These are phyloP conservation scores for Helicoverpa assulta DNA, from an alignment of 2,888 invertebrate species.

Conservation along the genomic window DNA sequence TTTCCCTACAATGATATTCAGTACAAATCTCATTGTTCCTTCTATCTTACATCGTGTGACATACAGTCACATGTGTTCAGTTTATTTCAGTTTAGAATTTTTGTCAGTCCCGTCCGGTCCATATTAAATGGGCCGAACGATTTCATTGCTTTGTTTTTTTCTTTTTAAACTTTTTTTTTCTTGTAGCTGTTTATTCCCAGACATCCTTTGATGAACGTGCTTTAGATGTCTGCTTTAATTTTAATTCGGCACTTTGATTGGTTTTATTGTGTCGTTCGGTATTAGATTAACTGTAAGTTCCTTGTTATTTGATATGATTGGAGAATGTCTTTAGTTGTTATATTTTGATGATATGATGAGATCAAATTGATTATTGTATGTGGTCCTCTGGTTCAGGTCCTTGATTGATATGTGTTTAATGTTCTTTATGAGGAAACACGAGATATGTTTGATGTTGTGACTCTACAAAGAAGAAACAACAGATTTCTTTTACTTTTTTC, in stretches of 20 bases:
- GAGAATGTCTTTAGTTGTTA: slow-evolving; percentile 22
- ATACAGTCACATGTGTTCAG: slow-evolving; percentile 85
- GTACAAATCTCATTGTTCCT: slow-evolving; percentile 48
- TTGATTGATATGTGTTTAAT: not conserved
- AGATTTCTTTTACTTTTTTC: too few relatives aligned
- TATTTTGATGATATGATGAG: slow-evolving; percentile 15
- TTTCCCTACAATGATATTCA: slow-evolving; percentile 8
- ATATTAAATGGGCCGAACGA: slow-evolving; percentile 89
- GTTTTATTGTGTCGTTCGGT: slow-evolving; percentile 61
- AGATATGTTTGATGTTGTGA: not conserved
- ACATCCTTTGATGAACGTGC: slow-evolving; percentile 85
- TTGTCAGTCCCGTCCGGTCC: slow-evolving; percentile 90
- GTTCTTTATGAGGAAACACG: not conserved
- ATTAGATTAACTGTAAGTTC: slow-evolving; percentile 30
- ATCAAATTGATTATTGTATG: not conserved
- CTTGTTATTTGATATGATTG: slow-evolving; percentile 42
- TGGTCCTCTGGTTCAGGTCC: not conserved
- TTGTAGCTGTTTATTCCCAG: slow-evolving; percentile 77
- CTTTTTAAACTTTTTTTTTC: slow-evolving; percentile 68
- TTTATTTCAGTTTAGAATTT: slow-evolving; percentile 89
- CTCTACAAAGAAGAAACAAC: too few relatives aligned
- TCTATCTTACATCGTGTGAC: slow-evolving; percentile 70
- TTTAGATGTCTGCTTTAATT: slow-evolving; percentile 76
- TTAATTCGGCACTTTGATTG: slow-evolving; percentile 75
- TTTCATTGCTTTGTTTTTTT: slow-evolving; percentile 82